Evolutionary conservation across 2,113 vertebrate species (phyloP), one percentile per base, ranked within the genome.

Genomic region (rat (Rattus norvegicus)): DNA sequence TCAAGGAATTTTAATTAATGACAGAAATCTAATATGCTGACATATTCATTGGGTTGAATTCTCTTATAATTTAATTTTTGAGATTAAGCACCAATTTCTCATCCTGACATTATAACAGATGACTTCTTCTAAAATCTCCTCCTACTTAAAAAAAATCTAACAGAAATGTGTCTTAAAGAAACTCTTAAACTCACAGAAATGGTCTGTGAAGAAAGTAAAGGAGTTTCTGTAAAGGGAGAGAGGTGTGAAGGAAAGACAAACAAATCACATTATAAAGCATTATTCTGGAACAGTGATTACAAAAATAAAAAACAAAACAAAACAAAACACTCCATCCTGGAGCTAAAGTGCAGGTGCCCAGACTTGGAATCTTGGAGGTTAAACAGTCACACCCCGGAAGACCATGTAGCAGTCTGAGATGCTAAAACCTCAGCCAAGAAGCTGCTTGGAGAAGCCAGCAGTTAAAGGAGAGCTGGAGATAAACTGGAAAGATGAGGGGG

Each of bases 11-110:
- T 91, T 92, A 67, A 72, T 43, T 85, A 76, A 81, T 26, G 54
- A 1, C 36, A 70, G 85, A 93, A 93, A 90, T 65, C 33, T 88
- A 92, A 84, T 36, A 52, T 47, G 47, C 2, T 26, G 12, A 81
- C 11, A 16, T 61, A 91, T n/a, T 85, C 36, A 67, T 33, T 93
- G 72, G 12, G 6, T 83, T 93, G 49, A 92, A 59, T 93, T 93
- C 14, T 95, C 24, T 39, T 26, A 86, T n/a, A 20, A 81, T 75
- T 92, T 87, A 92, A 75, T 20, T 73, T 90, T 90, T 73, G 22
- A 73, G 16, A 72, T 95, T 36, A 90, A 97, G 43, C 16, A 72
- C 75, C 52, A 80, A 52, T 70, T 49, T 83, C 19, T 92, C 33
- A 94, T 65, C 13, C 12, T 90, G 36, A 63, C 49, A 89, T 59